A percentile compares a stretch with the other conserved stretches of the same genome.
phyloP scores from a whole-genome alignment of 2,113 vertebrate species.

The Zapornia atra region DNA sequence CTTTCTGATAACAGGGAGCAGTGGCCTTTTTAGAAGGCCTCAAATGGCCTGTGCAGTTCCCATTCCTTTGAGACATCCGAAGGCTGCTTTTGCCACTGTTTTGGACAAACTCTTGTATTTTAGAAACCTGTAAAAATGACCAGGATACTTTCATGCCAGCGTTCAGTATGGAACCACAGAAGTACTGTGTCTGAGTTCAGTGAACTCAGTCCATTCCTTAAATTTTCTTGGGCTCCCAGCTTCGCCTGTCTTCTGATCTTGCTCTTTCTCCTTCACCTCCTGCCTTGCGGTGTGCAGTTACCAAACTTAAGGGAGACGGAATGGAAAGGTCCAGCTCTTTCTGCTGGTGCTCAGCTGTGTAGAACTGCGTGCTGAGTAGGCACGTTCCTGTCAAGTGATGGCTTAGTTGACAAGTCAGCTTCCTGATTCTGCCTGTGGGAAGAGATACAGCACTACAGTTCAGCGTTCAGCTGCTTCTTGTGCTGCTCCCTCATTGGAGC shows the following conservation, averaged over 20 bases:
- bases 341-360: background rate
- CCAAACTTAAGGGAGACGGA: accelerated
- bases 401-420: background rate
- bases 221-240: background rate
- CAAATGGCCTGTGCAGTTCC: background rate
- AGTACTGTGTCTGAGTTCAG: background rate
- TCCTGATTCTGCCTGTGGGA: background rate
- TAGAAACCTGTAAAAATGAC: background rate
- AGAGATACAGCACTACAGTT: background rate
- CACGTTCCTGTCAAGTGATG: background rate
- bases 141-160: background rate
- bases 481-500: background rate
- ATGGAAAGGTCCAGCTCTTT: background rate
- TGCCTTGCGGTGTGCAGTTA: background rate
- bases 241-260: background rate
- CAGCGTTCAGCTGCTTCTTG: background rate
- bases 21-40: background rate
- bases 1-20: background rate
- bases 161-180: background rate
- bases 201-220: background rate
- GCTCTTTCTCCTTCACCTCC: background rate
- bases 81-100: background rate
- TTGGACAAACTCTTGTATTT: background rate
- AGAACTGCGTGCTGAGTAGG: background rate
- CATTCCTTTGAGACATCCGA: background rate